Conservation (phyloP, 2,797 vertebrate genomes). For the Anableps anableps region DNA sequence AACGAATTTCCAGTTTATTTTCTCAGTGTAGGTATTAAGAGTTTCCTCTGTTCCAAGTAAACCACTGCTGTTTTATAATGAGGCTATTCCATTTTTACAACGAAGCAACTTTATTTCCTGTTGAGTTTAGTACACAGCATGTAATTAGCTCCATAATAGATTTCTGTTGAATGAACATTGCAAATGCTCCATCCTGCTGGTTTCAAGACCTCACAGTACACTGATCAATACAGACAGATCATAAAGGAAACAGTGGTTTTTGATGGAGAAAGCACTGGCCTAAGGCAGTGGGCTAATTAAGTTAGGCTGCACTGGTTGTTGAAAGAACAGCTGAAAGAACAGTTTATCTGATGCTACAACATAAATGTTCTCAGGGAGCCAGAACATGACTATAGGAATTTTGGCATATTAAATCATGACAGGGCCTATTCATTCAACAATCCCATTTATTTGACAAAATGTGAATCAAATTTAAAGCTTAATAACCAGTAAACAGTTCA, state of each 20-base stretch:
- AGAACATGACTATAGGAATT: slow-evolving; percentile 11
- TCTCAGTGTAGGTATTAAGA: not conserved
- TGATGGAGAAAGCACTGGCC: slow-evolving; percentile 22
- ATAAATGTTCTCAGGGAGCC: slow-evolving; percentile 33
- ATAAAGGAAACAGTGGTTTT: slow-evolving; percentile 30
- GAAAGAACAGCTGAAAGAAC: no score
- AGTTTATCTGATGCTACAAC: slow-evolving; percentile 39
- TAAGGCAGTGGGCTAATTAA: slow-evolving; percentile 26
- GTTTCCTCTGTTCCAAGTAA: slow-evolving; percentile 1
- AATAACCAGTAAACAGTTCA: no score
- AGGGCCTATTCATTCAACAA: not conserved
- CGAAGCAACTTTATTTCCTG: not conserved
- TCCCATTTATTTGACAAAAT: not conserved
- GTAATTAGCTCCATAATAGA: slow-evolving; percentile 18
- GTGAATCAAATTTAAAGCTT: not conserved
- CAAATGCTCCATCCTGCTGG: slow-evolving; percentile 10
- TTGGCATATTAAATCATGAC: slow-evolving; percentile 6
- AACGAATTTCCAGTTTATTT: not conserved
- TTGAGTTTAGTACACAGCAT: slow-evolving; percentile 20
- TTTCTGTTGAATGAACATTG: slow-evolving; percentile 13
- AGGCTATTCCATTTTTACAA: not conserved
- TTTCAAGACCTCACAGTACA: slow-evolving; percentile 6
- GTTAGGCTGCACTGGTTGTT: not conserved
- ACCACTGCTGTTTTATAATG: slow-evolving; percentile 8
- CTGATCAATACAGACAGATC: slow-evolving; percentile 29